These are phyloP conservation scores for Ips typographus DNA, from an alignment of 1,140 invertebrate species.

Conservation along the genomic window DNA sequence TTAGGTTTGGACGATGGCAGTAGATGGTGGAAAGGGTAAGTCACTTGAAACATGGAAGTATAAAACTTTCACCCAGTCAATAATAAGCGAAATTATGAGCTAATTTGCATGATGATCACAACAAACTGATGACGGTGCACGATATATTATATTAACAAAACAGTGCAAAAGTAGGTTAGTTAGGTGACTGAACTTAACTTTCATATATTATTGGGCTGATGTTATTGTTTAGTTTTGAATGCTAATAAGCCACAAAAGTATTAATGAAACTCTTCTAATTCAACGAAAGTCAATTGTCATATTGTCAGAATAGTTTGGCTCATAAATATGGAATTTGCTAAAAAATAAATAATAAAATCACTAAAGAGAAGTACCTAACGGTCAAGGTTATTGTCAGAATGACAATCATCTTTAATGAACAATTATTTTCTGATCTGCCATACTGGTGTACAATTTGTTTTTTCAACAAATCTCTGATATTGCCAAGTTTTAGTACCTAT, in stretches of 20 bases:
- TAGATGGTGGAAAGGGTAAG: conserved; percentile 58
- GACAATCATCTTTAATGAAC: too few relatives aligned
- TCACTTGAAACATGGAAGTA: conserved; percentile 2
- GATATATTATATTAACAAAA: conserved; percentile 10
- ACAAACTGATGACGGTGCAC: too few relatives aligned
- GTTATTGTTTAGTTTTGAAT: not conserved
- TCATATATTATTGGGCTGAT: conserved; percentile 1
- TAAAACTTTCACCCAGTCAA: conserved; percentile 8
- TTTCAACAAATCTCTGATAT: too few relatives aligned
- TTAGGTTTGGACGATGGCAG: conserved; percentile 41
- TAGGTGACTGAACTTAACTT: conserved; percentile 17
- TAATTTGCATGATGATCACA: not conserved
- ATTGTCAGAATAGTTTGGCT: too few relatives aligned
- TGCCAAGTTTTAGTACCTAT: too few relatives aligned
- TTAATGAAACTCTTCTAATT: not conserved
- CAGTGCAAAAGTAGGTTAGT: conserved; percentile 7
- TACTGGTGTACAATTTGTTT: too few relatives aligned
- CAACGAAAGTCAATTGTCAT: too few relatives aligned
- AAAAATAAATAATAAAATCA: too few relatives aligned
- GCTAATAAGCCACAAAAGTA: not conserved
- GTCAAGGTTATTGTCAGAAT: too few relatives aligned
- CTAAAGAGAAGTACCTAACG: too few relatives aligned
- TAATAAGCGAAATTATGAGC: conserved; percentile 2
- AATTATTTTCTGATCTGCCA: too few relatives aligned
- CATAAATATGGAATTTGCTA: too few relatives aligned